Evolutionary conservation across 2,113 vertebrate genomes (phyloP), one percentile per base, ranked within the genome.

Genomic region (Microtus ochrogaster): DNA sequence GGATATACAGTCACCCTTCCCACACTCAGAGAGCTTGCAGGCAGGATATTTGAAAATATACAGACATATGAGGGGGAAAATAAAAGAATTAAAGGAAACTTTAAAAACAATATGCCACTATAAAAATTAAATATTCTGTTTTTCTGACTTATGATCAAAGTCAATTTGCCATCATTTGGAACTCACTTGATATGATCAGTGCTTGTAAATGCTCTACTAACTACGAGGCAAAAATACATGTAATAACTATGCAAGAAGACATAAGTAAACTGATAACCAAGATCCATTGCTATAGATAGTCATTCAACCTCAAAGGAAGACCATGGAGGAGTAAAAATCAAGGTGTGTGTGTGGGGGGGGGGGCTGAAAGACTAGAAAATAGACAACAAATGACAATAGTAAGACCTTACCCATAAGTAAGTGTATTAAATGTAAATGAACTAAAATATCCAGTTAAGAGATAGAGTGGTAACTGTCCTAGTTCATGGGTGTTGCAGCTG

Each of bases 311-410:
- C n/a, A 89, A 74, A 89, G 26, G n/a, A 73, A 73, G 26, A 89
- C 9, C 14, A 47, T 47, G 47, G 47, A 30, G 44, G 17, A 84
- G 17, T 44, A 61, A 41, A 39, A 39, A 58, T 19, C 28, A 66
- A 33, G 7, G 66, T 22, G 22, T 55, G 52, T 55, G 19, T 2
- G 19, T 12, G 0, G 0, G 22, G 9, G 39, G 10, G 22, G 3
- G 2, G n/a, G 55, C 4, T 28, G 9, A 39, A 55, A 39, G 8
- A 61, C 16, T 22, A 74, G n/a, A 89, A 47, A 44, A 63, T 39
- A 73, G n/a, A 44, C 36, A 70, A 72, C 3, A 72, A 39, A 26
- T 41, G 33, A 6, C 14, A 55, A 26, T 49, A 72, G 22, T 28
- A 55, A 55, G 47, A 39, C 11, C 49, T 82, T n/a, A 58, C 11